phyloP scores from a whole-genome alignment of 2,888 invertebrate species.

The Biston stratarius region DNA sequence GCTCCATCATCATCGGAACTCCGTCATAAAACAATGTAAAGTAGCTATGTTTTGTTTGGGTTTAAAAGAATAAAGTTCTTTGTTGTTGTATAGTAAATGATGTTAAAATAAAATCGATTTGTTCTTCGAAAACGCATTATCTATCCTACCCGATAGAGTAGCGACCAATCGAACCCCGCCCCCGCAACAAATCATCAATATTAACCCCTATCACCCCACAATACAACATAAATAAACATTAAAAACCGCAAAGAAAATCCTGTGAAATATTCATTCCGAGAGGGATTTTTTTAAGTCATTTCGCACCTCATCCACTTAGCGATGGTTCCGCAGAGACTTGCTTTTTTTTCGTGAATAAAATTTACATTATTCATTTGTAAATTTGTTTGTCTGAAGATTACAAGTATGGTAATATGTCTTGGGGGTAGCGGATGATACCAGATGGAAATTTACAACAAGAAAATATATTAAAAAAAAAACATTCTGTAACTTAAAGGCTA shows the following conservation, averaged over 20 bases:
- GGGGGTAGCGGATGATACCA: slow-evolving; percentile 20
- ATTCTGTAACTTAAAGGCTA: too few species aligned
- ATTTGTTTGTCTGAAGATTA: slow-evolving; percentile 71
- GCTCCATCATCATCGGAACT: too few species aligned
- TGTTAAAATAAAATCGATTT: not conserved
- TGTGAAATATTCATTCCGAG: slow-evolving; percentile 73
- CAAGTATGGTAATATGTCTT: slow-evolving; percentile 70
- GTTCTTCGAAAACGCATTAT: slow-evolving; percentile 19
- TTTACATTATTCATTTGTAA: slow-evolving; percentile 74
- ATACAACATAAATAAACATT: slow-evolving; percentile 75
- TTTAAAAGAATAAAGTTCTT: too few species aligned
- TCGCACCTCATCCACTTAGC: slow-evolving; percentile 69
- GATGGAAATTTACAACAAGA: not conserved
- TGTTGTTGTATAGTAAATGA: too few species aligned
- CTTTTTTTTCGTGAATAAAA: slow-evolving; percentile 55
- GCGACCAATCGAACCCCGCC: slow-evolving; percentile 44
- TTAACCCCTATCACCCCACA: slow-evolving; percentile 61
- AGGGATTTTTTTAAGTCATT: slow-evolving; percentile 56
- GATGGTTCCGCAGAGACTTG: slow-evolving; percentile 45
- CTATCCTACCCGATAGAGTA: slow-evolving; percentile 48
- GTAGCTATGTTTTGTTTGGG: too few species aligned
- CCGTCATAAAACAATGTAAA: too few species aligned
- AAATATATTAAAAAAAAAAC: too few species aligned
- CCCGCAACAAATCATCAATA: slow-evolving; percentile 64
- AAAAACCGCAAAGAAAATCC: slow-evolving; percentile 69